A percentile compares a stretch with the other conserved stretches of the same genome.
These are phyloP conservation scores for Alfaro cultratus DNA, from an alignment of 2,797 vertebrate genomes.

Conservation along the genomic window DNA sequence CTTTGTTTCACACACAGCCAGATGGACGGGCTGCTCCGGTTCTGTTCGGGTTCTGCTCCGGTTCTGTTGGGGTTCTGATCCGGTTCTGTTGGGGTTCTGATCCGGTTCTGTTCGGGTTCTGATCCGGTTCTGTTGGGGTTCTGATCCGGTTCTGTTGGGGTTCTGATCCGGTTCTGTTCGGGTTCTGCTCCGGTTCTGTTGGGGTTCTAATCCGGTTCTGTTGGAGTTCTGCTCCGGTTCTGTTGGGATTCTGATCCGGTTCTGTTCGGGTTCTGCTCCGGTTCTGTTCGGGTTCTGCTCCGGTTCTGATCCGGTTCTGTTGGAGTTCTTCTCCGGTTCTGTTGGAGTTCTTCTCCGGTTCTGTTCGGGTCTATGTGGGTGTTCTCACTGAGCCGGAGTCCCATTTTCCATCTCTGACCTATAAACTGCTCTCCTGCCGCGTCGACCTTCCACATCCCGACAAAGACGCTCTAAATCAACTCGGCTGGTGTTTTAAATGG, in stretches of 20 bases:
- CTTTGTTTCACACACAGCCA: slow-evolving; percentile 61
- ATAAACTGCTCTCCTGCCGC: slow-evolving; percentile 31
- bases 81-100: slow-evolving; percentile 30
- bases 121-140: slow-evolving; percentile 25
- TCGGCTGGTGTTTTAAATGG: not conserved
- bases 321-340: not conserved
- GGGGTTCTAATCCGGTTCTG: not conserved
- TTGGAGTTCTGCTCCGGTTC: too few species aligned
- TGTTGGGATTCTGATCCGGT: not conserved
- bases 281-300: slow-evolving; percentile 38
- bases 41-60: slow-evolving; percentile 41
- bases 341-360: not conserved
- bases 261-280: not conserved
- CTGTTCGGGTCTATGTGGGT: not conserved
- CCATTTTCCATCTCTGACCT: slow-evolving; percentile 43
- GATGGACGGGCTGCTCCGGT: slow-evolving; percentile 67
- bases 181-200: slow-evolving; percentile 41
- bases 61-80: slow-evolving; percentile 41
- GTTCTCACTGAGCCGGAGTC: slow-evolving; percentile 35
- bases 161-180: slow-evolving; percentile 38
- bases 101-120: slow-evolving; percentile 27
- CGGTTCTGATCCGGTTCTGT: not conserved
- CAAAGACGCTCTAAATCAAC: not conserved
- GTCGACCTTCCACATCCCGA: slow-evolving; percentile 14
- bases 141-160: slow-evolving; percentile 40